Evolutionary conservation across 2,888 invertebrate genomes (phyloP).

Genomic region (Melolontha melolontha): DNA sequence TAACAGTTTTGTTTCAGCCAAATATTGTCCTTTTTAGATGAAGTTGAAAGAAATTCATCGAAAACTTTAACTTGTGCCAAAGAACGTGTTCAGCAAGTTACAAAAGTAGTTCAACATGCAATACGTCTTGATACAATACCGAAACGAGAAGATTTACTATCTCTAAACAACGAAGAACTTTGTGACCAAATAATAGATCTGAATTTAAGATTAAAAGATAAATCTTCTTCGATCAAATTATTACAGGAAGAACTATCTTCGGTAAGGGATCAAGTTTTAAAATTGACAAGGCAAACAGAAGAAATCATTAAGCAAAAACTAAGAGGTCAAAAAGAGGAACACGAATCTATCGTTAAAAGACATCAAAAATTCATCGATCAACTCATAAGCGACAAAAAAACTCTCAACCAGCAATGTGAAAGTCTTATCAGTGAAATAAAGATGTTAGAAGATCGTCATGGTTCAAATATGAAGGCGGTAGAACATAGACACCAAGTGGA

Average conservation of each 20-base stretch:
- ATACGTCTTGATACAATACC: constrained; percentile 61
- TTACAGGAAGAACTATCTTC: constrained; percentile 72
- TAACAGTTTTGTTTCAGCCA: constrained; percentile 66
- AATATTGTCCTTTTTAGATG: constrained; percentile 75
- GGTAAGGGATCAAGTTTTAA: constrained; percentile 67
- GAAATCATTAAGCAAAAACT: constrained; percentile 65
- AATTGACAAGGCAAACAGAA: constrained; percentile 63
- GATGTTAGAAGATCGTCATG: constrained; percentile 75
- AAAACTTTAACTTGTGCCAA: constrained; percentile 58
- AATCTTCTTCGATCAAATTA: constrained; percentile 70
- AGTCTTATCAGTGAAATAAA: constrained; percentile 74
- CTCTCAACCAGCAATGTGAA: constrained; percentile 80
- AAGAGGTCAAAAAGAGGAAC: constrained; percentile 76
- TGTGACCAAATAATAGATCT: constrained; percentile 73
- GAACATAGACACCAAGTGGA: constrained; percentile 84
- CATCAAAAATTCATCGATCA: constrained; percentile 89
- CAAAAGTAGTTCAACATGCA: constrained; percentile 54
- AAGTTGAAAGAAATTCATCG: constrained; percentile 68
- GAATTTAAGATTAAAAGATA: constrained; percentile 72
- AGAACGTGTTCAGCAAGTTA: constrained; percentile 54
- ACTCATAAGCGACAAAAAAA: constrained; percentile 83
- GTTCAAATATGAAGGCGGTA: constrained; percentile 74
- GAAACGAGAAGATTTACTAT: constrained; percentile 69
- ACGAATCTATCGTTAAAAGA: constrained; percentile 78
- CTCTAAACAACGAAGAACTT: constrained; percentile 71